A percentile compares a stretch with the other conserved stretches of the same genome.
phyloP scores from a whole-genome alignment of 2,797 vertebrate genomes.

The Notolabrus celidotus region DNA sequence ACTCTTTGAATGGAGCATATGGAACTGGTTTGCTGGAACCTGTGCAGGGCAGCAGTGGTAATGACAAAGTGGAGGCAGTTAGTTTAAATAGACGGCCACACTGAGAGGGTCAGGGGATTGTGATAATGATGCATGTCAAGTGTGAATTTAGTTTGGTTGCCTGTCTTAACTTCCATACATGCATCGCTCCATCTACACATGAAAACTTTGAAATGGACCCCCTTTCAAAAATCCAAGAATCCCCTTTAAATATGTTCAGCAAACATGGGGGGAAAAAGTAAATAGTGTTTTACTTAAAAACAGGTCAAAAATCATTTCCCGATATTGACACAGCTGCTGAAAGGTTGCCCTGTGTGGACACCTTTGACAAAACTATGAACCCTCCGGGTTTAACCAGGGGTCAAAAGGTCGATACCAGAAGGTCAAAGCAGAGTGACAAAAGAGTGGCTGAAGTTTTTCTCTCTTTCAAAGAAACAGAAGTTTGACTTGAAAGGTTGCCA shows the following conservation, averaged over 20 bases:
- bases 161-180: too few species aligned
- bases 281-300: too few species aligned
- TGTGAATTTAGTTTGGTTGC: too few species aligned
- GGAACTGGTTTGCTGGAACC: too few species aligned
- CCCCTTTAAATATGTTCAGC: too few species aligned
- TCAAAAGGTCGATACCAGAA: conserved; percentile 27
- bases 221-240: background rate
- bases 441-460: conserved; percentile 13
- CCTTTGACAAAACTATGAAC: conserved; percentile 10
- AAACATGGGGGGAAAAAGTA: too few species aligned
- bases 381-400: conserved; percentile 15
- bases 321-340: background rate
- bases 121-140: too few species aligned
- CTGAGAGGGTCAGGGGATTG: background rate
- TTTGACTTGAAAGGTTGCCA: conserved; percentile 78
- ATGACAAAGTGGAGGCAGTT: too few species aligned
- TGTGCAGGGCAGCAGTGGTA: too few species aligned
- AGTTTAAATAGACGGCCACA: too few species aligned
- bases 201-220: too few species aligned
- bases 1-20: background rate
- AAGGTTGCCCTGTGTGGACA: background rate
- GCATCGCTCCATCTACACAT: too few species aligned
- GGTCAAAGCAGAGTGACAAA: conserved; percentile 43
- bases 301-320: conserved; percentile 7
- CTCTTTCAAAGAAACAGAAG: conserved; percentile 51